These are phyloP conservation scores for Diachasma alloeum DNA, from an alignment of 1,140 invertebrate species.

Conservation along the genomic window DNA sequence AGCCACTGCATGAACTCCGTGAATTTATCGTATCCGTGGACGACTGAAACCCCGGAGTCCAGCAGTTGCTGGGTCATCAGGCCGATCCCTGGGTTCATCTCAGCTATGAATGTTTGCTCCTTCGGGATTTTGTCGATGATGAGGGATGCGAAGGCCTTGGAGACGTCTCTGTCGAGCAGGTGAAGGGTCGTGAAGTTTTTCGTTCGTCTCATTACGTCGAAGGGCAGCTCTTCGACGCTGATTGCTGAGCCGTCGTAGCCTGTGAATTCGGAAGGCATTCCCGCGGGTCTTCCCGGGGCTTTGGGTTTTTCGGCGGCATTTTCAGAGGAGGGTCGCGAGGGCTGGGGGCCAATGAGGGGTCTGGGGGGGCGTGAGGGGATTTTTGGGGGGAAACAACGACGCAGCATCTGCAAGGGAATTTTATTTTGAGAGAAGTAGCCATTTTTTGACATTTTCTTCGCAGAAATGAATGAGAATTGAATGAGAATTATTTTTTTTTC, in stretches of 20 bases:
- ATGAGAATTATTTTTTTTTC: no score
- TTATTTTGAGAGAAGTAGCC: no score
- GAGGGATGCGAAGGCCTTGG: background rate
- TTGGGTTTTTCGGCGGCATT: no score
- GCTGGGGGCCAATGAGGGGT: no score
- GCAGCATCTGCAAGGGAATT: no score
- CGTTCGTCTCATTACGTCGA: background rate
- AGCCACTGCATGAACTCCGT: background rate
- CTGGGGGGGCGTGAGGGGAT: no score
- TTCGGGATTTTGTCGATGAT: background rate
- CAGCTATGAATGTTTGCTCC: constrained; percentile 16
- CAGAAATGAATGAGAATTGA: no score
- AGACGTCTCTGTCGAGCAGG: background rate
- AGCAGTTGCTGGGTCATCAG: constrained; percentile 47
- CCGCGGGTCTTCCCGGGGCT: no score
- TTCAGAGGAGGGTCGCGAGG: no score
- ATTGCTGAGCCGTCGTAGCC: background rate
- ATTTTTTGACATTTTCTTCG: no score
- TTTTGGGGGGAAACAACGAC: no score
- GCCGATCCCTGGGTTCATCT: constrained; percentile 51
- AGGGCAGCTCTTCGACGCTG: background rate
- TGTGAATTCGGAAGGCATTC: background rate
- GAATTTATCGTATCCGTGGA: constrained; percentile 42
- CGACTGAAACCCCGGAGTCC: constrained; percentile 33
- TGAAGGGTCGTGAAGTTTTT: background rate